Evolutionary conservation across 2,888 invertebrate species (phyloP), one percentile per base, ranked within the genome.

Genomic region (Drosophila picticornis): DNA sequence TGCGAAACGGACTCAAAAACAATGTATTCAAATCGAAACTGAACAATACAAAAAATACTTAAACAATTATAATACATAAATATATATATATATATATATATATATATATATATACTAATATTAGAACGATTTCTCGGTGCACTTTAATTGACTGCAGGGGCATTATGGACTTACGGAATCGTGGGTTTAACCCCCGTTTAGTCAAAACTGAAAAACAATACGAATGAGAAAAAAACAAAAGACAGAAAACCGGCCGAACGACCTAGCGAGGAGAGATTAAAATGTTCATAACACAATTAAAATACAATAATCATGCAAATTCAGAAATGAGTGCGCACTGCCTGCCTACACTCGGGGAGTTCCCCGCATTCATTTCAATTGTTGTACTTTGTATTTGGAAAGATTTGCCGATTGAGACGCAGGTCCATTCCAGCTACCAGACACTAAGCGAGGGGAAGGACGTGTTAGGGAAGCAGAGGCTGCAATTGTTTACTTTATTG

Each of bases 201-300:
- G 27, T 10, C 34, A 53, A 34, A 40, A 46, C 27, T 27, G 25
- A 46, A 25, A 25, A 46, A 59, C 51, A 66, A 72, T 40, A 57
- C 32, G 56, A n/a, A 27, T 19, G 34, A 7, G 22, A 29, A 52
- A 29, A 40, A 43, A 40, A 46, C 16, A 66, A 60, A 46, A 25
- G 34, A 27, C 31, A 55, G 29, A 48, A 62, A 67, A 64, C 53
- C 80, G 65, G 70, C 62, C 75, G 32, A 56, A 11, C 56, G 27
- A 55, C 43, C 62, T 16, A 27, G 16, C 46, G 25, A 16, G 16
- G 56, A 64, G 71, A 56, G 71, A 77, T 75, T 75, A 70, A 75
- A 79, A 75, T 56, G 40, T 70, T 80, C 80, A 80, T 70, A 70
- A 75, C 75, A 79, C 70, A 59, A 22, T 29, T 52, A 34, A 57